These are phyloP conservation scores for Encarsia formosa DNA, from an alignment of 2,888 invertebrate species.

Conservation along the genomic window DNA sequence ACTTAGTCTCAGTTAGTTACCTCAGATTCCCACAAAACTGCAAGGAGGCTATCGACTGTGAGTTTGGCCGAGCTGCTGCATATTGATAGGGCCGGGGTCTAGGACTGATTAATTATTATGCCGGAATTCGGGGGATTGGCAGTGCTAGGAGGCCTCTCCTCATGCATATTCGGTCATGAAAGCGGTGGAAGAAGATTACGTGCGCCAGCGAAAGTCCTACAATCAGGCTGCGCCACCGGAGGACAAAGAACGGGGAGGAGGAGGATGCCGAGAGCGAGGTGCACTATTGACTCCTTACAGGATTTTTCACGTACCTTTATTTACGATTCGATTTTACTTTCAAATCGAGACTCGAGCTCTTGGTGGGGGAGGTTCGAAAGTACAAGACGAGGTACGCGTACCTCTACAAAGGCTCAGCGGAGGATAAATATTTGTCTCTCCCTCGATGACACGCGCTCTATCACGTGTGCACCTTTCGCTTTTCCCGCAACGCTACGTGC, in stretches of 20 bases:
- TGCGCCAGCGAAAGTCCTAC: constrained; percentile 20
- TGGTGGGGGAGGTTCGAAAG: constrained; percentile 1
- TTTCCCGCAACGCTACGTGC: too few species aligned
- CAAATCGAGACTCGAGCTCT: constrained; percentile 10
- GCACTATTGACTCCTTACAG: not conserved
- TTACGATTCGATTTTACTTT: constrained; percentile 13
- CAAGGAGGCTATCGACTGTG: too few species aligned
- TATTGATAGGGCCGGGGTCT: constrained; percentile 9
- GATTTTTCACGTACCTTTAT: not conserved
- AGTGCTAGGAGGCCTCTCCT: not conserved
- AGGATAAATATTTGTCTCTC: constrained; percentile 18
- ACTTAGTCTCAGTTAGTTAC: too few species aligned
- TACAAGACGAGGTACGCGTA: too few species aligned
- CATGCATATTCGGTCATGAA: constrained; percentile 21
- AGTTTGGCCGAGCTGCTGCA: not conserved
- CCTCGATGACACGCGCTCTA: not conserved
- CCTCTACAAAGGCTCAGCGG: not conserved
- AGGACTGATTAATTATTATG: constrained; percentile 24
- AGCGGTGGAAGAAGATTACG: constrained; percentile 17
- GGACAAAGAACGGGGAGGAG: too few species aligned
- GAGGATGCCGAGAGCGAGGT: constrained; percentile 3
- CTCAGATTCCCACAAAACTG: too few species aligned
- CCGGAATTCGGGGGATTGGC: constrained; percentile 21
- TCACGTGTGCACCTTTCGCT: constrained; percentile 4
- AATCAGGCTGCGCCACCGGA: too few species aligned